Conservation (phyloP, 2,797 vertebrate species). For the Cacajao melanocephalus region DNA sequence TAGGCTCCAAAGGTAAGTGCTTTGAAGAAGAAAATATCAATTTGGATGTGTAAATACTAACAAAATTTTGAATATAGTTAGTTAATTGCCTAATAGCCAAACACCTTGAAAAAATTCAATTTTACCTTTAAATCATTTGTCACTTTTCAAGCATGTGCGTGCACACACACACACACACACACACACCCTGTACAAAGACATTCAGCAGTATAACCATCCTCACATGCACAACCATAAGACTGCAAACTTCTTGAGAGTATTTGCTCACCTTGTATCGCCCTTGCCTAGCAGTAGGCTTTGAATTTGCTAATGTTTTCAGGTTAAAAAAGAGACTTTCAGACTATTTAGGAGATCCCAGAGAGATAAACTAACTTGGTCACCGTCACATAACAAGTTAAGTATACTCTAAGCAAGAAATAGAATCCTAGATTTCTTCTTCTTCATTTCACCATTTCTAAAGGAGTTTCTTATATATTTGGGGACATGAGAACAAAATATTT, state of each 20-base stretch:
- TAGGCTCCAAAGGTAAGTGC: not conserved
- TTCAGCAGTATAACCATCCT: not conserved
- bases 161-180: not conserved
- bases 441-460: not conserved
- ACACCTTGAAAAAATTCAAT: not conserved
- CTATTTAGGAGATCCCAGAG: not conserved
- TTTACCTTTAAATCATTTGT: not conserved
- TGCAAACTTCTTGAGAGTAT: not conserved
- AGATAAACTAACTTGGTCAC: not conserved
- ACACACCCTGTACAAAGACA: not conserved
- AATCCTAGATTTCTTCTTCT: not conserved
- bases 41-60: not conserved
- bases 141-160: not conserved
- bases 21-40: not conserved
- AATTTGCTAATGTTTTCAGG: not conserved
- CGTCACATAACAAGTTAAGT: not conserved
- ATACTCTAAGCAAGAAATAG: not conserved
- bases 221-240: not conserved
- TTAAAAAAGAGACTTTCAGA: not conserved
- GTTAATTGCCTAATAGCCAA: not conserved
- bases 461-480: not conserved
- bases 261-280: not conserved
- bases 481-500: not conserved
- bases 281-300: not conserved
- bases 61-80: not conserved